phyloP scores from a whole-genome alignment of 2,113 vertebrate genomes.

The Herpetotheres cachinnans region DNA sequence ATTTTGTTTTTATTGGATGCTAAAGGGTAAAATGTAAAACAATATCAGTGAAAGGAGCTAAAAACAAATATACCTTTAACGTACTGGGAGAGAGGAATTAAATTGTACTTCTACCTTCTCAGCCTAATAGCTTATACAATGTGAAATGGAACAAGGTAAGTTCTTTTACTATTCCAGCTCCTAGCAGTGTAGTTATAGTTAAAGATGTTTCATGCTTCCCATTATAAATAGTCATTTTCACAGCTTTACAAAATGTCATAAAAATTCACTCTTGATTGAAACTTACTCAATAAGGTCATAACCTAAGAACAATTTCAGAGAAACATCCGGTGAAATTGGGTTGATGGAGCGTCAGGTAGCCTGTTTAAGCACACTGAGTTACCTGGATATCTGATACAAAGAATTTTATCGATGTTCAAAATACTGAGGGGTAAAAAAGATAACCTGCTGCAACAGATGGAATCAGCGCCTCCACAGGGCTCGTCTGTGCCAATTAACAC shows the following conservation, averaged over 20 bases:
- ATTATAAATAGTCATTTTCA: constrained; percentile 11
- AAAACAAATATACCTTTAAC: constrained; percentile 15
- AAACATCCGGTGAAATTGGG: neutral
- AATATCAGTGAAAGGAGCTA: neutral
- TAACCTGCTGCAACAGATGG: neutral
- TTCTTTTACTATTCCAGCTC: neutral
- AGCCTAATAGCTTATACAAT: neutral
- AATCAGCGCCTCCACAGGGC: neutral
- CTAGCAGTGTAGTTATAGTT: neutral
- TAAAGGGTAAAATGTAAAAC: constrained; percentile 46
- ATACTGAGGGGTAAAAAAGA: neutral
- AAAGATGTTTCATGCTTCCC: neutral
- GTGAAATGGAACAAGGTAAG: neutral
- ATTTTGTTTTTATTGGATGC: constrained; percentile 52
- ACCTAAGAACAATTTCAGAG: constrained; percentile 2
- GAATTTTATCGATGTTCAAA: neutral
- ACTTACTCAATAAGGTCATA: constrained; percentile 12
- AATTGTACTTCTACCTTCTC: neutral
- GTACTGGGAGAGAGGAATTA: constrained; percentile 20
- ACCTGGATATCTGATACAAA: neutral
- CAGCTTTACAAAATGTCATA: neutral
- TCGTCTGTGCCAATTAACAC: neutral
- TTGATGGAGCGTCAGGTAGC: neutral
- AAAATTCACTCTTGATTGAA: constrained; percentile 28
- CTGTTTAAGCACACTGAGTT: neutral